Conservation (phyloP, 2,113 vertebrate genomes). For the Protobothrops mucrosquamatus region DNA sequence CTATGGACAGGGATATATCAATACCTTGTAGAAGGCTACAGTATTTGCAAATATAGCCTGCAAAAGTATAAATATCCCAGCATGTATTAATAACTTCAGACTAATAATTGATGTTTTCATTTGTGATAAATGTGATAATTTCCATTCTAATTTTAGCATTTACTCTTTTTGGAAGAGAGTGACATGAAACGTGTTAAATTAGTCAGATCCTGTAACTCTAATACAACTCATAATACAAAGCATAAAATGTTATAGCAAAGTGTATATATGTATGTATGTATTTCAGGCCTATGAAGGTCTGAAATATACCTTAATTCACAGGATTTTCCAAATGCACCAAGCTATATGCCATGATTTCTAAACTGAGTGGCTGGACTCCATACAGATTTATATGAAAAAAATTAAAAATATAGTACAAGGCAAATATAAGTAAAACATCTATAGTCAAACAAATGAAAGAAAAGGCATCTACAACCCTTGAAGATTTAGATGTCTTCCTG, state of each 20-base stretch:
- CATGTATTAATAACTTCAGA: not conserved
- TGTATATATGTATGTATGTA: not conserved
- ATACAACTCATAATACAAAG: not conserved
- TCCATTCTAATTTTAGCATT: not conserved
- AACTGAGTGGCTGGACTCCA: not conserved
- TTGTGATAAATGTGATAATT: not conserved
- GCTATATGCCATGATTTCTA: not conserved
- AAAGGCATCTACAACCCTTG: not conserved
- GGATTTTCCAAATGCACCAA: not conserved
- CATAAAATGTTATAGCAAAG: not conserved
- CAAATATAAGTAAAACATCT: not conserved
- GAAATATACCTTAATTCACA: not conserved
- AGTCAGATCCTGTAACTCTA: not conserved
- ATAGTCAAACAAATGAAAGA: not conserved
- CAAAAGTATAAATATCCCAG: not conserved
- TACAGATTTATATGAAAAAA: not conserved
- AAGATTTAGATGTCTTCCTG: not conserved
- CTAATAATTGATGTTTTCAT: not conserved
- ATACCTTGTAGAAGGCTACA: not conserved
- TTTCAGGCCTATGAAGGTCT: not conserved
- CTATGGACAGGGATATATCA: not conserved
- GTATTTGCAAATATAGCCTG: not conserved
- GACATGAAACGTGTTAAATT: not conserved
- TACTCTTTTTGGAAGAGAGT: not conserved
- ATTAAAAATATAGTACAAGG: not conserved